phyloP scores from a whole-genome alignment of 2,113 vertebrate genomes.

The Mugil cephalus region DNA sequence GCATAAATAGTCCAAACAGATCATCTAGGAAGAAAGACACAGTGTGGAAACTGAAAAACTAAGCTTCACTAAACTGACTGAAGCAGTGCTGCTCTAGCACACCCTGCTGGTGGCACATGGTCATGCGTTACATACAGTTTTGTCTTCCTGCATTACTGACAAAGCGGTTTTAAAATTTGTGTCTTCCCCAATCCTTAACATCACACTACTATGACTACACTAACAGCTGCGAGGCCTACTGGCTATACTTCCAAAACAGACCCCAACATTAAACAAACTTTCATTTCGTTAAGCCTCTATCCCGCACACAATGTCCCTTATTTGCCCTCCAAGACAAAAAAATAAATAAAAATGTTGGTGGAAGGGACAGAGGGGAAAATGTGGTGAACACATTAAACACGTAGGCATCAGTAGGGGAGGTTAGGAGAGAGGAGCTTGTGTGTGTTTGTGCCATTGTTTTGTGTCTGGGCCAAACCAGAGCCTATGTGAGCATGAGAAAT shows the following conservation, averaged over 20 bases:
- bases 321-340: conserved; percentile 48
- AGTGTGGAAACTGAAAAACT: no score
- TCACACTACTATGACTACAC: no score
- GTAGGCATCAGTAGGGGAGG: not conserved
- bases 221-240: not conserved
- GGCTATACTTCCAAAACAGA: conserved; percentile 29
- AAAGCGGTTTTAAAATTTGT: no score
- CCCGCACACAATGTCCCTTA: conserved; percentile 35
- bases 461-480: conserved; percentile 38
- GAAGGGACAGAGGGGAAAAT: conserved; percentile 19
- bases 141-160: no score
- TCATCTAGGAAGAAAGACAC: no score
- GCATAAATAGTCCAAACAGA: no score
- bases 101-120: no score
- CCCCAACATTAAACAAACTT: conserved; percentile 28
- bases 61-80: no score
- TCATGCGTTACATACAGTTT: no score
- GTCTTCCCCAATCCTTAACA: no score
- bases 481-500: conserved; percentile 65
- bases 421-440: not conserved
- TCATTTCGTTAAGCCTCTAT: conserved; percentile 52
- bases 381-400: conserved; percentile 36
- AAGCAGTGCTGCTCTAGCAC: no score
- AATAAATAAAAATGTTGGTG: not conserved
- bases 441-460: conserved; percentile 42